phyloP scores from a whole-genome alignment of 2,888 invertebrate genomes.

The Polyploca ridens region DNA sequence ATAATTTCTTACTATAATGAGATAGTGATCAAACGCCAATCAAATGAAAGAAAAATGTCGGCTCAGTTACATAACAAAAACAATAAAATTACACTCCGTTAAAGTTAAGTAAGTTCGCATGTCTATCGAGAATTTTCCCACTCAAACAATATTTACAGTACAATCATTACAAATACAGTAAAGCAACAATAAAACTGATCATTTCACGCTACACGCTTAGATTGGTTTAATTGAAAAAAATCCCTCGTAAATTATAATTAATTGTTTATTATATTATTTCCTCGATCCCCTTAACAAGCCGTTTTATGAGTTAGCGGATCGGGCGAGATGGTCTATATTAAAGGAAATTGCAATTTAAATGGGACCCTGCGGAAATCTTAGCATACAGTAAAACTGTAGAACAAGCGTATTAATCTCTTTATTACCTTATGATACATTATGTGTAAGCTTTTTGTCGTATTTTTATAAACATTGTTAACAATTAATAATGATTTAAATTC shows the following conservation, averaged over 20 bases:
- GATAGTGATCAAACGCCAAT: no score
- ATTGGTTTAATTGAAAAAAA: background rate
- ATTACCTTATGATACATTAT: no score
- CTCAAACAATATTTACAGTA: background rate
- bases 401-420: no score
- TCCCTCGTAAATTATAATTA: constrained; percentile 1
- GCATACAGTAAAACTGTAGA: no score
- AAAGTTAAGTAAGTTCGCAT: background rate
- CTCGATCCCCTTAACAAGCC: background rate
- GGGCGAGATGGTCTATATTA: background rate
- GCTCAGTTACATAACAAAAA: no score
- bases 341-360: background rate
- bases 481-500: no score
- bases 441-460: no score
- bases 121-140: background rate
- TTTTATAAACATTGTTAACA: no score
- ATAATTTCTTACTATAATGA: no score
- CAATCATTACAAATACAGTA: constrained; percentile 2
- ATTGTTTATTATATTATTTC: background rate
- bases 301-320: constrained; percentile 2
- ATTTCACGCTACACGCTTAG: background rate
- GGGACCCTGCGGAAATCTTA: background rate
- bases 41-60: no score
- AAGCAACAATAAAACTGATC: background rate
- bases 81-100: background rate